Conservation (phyloP, 2,797 vertebrate species). For the Danio kyathit region DNA sequence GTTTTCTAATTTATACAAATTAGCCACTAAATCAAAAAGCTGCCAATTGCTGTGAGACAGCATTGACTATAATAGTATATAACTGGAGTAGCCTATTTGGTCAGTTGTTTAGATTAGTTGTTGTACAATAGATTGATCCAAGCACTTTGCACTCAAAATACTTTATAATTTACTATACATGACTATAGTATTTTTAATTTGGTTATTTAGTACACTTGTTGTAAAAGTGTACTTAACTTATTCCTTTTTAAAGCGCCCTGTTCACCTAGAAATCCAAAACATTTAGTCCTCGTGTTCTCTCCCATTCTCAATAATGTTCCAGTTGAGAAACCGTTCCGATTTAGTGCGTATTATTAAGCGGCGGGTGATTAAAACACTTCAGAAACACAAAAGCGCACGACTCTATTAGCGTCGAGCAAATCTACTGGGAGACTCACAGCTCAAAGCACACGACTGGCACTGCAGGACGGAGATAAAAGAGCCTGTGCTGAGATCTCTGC, state of each 20-base stretch:
- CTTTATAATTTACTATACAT: too few species aligned
- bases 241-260: background rate
- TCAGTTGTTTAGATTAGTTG: too few species aligned
- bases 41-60: too few species aligned
- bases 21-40: too few species aligned
- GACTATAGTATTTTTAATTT: too few species aligned
- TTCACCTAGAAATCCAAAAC: background rate
- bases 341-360: constrained; percentile 47
- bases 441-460: constrained; percentile 45
- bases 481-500: background rate
- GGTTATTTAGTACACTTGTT: background rate
- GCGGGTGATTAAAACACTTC: constrained; percentile 55
- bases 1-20: too few species aligned
- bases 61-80: too few species aligned
- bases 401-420: constrained; percentile 58
- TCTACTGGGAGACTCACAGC: constrained; percentile 48
- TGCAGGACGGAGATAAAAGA: constrained; percentile 49
- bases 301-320: background rate
- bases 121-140: too few species aligned
- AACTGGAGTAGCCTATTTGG: too few species aligned
- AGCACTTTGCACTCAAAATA: too few species aligned
- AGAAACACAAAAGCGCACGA: constrained; percentile 50
- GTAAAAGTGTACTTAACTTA: background rate
- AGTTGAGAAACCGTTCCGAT: constrained; percentile 28
- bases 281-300: background rate